A percentile compares a stretch with the other conserved stretches of the same genome.
These are phyloP conservation scores for Tetragnatha versicolor DNA, from an alignment of 1,140 invertebrate species.

Conservation along the genomic window DNA sequence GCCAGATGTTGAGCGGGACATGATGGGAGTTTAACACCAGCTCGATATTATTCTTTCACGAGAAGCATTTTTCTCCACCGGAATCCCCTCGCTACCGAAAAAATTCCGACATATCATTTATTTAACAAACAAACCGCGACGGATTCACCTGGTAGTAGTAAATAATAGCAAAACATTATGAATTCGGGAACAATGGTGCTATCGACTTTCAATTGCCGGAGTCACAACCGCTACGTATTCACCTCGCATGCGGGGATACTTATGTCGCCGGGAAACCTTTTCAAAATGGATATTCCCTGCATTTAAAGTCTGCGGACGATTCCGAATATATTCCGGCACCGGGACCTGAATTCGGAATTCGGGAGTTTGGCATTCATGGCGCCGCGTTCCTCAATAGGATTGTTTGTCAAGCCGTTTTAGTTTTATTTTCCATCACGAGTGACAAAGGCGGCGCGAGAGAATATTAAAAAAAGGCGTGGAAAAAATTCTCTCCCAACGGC, in stretches of 20 bases:
- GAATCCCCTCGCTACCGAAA: neutral
- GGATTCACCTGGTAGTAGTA: neutral
- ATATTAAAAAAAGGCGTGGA: neutral
- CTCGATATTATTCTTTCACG: too few relatives aligned
- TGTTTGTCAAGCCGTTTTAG: slow-evolving; percentile 46
- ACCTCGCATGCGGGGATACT: slow-evolving; percentile 9
- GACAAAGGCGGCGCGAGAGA: slow-evolving; percentile 23
- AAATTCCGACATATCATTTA: slow-evolving; percentile 11
- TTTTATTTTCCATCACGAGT: slow-evolving; percentile 25
- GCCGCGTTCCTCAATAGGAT: slow-evolving; percentile 32
- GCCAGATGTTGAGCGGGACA: too few relatives aligned
- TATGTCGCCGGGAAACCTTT: slow-evolving; percentile 17
- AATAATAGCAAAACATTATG: slow-evolving; percentile 35
- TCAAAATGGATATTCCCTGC: slow-evolving; percentile 34
- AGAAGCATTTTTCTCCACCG: neutral
- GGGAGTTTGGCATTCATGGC: slow-evolving; percentile 31
- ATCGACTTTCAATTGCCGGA: slow-evolving; percentile 14
- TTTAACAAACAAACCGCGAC: neutral
- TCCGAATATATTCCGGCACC: slow-evolving; percentile 30
- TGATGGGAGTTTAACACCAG: too few relatives aligned
- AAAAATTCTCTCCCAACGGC: slow-evolving; percentile 14
- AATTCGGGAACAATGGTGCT: slow-evolving; percentile 5
- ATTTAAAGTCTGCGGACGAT: slow-evolving; percentile 15
- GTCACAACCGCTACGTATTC: neutral
- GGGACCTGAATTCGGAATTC: slow-evolving; percentile 19